phyloP scores from a whole-genome alignment of 2,888 invertebrate species.

The Drymonia ruficornis region DNA sequence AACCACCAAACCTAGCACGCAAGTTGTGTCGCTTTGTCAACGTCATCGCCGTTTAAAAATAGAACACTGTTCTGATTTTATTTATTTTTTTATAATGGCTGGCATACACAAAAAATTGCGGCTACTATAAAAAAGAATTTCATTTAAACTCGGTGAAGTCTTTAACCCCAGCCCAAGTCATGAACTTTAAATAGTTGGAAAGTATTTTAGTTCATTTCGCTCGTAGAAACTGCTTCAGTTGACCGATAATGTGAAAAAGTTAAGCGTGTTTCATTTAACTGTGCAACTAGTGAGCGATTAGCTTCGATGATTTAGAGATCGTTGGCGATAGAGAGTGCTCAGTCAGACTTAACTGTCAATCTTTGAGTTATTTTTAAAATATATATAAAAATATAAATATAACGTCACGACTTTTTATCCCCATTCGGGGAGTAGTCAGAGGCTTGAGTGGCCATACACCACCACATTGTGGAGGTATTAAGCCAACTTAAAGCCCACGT shows the following conservation, averaged over 20 bases:
- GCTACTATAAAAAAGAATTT: slow-evolving; percentile 20
- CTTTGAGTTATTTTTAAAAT: too few species aligned
- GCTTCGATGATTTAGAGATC: too few species aligned
- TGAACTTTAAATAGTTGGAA: slow-evolving; percentile 39
- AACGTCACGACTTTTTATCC: too few species aligned
- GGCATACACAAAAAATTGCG: too few species aligned
- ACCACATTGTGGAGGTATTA: too few species aligned
- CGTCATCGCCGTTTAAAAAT: not conserved
- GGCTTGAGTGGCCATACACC: too few species aligned
- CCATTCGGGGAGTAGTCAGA: too few species aligned
- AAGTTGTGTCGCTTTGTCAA: too few species aligned
- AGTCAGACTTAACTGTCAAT: too few species aligned
- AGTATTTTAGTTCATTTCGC: slow-evolving; percentile 39
- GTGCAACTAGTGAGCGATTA: slow-evolving; percentile 51
- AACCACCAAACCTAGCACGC: too few species aligned
- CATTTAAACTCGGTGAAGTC: slow-evolving; percentile 33
- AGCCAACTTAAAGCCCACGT: too few species aligned
- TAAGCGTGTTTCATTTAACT: slow-evolving; percentile 41
- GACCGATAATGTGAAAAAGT: slow-evolving; percentile 54
- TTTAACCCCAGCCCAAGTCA: slow-evolving; percentile 27
- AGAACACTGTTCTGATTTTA: not conserved
- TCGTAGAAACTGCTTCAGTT: slow-evolving; percentile 28
- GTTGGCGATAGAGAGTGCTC: slow-evolving; percentile 45
- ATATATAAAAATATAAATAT: too few species aligned
- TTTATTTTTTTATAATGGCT: not conserved